Base-by-base conservation (phyloP, 2,113 vertebrate genomes). In the Tetrao urogallus region DNA sequence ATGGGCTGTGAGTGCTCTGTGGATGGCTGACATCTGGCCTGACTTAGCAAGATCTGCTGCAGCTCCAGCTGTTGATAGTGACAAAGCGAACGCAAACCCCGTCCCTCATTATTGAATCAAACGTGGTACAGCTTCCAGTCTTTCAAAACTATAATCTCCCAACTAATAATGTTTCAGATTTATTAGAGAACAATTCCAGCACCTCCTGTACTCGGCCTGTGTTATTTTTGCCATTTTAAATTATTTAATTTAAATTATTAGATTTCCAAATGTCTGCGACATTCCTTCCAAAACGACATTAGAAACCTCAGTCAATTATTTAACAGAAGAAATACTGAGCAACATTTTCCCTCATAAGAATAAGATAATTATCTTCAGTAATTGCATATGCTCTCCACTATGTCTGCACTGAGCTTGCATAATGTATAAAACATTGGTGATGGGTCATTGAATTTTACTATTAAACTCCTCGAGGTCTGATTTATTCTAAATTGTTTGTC, bases 401-500 rank as follows among this genome's bases (percentile, higher is more conserved):
- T 36, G 88, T 36, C 79, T 88, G 80, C 54, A 91, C 38, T n/a
- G 79, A 95, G 86, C 81, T 79, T 94, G 82, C 77, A 94, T 91
- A 88, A 94, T 88, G 77, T 73, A 96, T 54, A 94, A 94, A 96
- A 90, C 93, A 95, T 34, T 75, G 91, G 91, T 69, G 72, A 95
- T 43, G 86, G 91, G 90, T 96, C 96, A 96, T 83, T 96, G 92
- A 94, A 96, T 95, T 97, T 94, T 95, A 93, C 58, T 83, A 95
- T 93, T 95, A 96, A 95, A 96, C 74, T 85, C 66, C 86, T 97
- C 13, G 20, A 92, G 92, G 75, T 89, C 86, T 96, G 91, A 98
- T 96, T 96, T 96, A 97, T 90, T 93, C 85, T 88, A 89, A 92
- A 85, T 91, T 97, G 73, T 95, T 97, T 97, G 96, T 94, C 84